Conservation (phyloP, 1,140 invertebrate species). For the Olivierus martensii region DNA sequence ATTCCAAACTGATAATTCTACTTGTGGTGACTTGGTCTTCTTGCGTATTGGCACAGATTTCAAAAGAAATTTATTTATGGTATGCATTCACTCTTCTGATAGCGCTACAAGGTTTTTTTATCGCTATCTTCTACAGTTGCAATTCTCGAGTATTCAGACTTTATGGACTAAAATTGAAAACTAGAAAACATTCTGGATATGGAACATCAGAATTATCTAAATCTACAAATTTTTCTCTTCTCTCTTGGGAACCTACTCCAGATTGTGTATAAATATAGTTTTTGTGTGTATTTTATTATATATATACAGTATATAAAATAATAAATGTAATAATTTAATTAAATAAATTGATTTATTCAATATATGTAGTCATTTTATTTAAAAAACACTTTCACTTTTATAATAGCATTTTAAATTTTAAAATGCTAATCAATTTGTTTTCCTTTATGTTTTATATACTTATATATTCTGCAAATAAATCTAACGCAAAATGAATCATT, state of each 20-base stretch:
- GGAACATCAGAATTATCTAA: constrained; percentile 35
- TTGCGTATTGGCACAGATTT: constrained; percentile 24
- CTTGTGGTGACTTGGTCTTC: constrained; percentile 21
- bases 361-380: too few relatives aligned
- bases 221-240: constrained; percentile 38
- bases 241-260: constrained; percentile 33
- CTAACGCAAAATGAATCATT: too few relatives aligned
- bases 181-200: constrained; percentile 26
- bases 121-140: constrained; percentile 46
- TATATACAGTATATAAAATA: too few relatives aligned
- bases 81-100: constrained; percentile 35
- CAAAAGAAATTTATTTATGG: constrained; percentile 25
- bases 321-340: too few relatives aligned
- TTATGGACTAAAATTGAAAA: constrained; percentile 28
- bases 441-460: too few relatives aligned
- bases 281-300: too few relatives aligned
- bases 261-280: constrained; percentile 32
- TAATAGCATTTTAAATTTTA: too few relatives aligned
- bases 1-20: constrained; percentile 40
- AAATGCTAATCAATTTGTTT: too few relatives aligned
- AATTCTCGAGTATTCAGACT: constrained; percentile 44
- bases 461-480: too few relatives aligned
- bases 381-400: too few relatives aligned
- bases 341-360: too few relatives aligned
- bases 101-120: constrained; percentile 41